phyloP scores from a whole-genome alignment of 1,140 invertebrate genomes.

The Telenomus remus region DNA sequence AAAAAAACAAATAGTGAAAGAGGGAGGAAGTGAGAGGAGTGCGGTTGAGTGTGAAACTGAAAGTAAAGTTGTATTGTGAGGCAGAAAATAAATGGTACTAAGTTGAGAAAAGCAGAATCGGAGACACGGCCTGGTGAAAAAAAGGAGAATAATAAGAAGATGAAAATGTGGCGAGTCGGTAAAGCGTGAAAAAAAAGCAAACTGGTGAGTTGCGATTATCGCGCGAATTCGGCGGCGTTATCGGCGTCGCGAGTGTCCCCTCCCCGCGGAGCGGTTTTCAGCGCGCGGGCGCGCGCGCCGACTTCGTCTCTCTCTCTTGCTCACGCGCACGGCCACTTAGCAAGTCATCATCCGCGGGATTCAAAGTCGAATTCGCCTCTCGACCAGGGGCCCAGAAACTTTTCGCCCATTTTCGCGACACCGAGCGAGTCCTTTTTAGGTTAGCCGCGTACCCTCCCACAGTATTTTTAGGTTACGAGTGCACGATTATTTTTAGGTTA shows the following conservation, averaged over 20 bases:
- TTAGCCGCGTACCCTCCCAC: conserved; percentile 29
- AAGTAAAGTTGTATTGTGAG: too few species aligned
- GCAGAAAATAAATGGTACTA: conserved; percentile 2
- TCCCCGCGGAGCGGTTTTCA: background rate
- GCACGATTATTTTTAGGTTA: conserved; percentile 52
- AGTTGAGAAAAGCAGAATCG: too few species aligned
- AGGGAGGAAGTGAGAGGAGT: background rate
- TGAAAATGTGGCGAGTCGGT: too few species aligned
- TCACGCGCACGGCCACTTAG: conserved; percentile 38
- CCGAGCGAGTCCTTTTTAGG: conserved; percentile 41
- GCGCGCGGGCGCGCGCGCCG: conserved; percentile 6
- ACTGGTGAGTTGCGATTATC: conserved; percentile 5
- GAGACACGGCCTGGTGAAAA: too few species aligned
- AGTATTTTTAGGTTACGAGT: conserved; percentile 49
- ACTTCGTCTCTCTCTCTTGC: conserved; percentile 21
- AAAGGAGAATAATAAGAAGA: too few species aligned
- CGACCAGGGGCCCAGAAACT: conserved; percentile 3
- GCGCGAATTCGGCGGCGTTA: conserved; percentile 18
- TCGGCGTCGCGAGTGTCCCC: conserved; percentile 7
- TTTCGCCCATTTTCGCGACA: conserved; percentile 32
- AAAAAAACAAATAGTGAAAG: too few species aligned
- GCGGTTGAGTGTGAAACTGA: background rate
- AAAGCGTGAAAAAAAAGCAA: too few species aligned
- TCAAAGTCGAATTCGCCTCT: conserved; percentile 32
- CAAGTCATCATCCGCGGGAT: conserved; percentile 47